Evolutionary conservation across 2,113 vertebrate genomes (phyloP).

Genomic region (Sula dactylatra): DNA sequence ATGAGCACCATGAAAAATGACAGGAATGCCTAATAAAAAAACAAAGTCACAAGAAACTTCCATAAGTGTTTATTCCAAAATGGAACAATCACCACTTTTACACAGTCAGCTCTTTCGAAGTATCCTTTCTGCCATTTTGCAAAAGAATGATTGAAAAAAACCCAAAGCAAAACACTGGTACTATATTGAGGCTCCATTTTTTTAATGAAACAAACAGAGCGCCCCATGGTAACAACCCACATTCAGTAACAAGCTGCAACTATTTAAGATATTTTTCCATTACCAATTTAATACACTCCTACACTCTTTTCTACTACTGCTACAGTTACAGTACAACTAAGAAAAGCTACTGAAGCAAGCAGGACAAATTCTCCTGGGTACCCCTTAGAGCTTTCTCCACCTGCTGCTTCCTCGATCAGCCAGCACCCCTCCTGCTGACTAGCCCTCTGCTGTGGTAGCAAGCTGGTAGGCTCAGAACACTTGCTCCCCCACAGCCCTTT

Average conservation of each 20-base stretch:
- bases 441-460: background rate
- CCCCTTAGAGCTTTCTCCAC: background rate
- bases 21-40: background rate
- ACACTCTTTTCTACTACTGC: background rate
- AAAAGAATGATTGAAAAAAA: background rate
- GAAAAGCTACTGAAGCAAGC: background rate
- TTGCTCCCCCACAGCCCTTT: background rate
- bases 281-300: slow-evolving; percentile 23
- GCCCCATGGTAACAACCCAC: slow-evolving; percentile 29
- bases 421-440: background rate
- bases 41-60: background rate
- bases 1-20: background rate
- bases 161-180: background rate
- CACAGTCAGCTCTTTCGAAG: background rate
- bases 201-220: slow-evolving; percentile 20
- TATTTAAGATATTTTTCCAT: slow-evolving; percentile 51
- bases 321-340: background rate
- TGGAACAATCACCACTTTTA: background rate
- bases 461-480: background rate
- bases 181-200: background rate
- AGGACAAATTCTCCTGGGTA: background rate
- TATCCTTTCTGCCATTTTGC: background rate
- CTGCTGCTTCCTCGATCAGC: background rate
- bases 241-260: slow-evolving; percentile 5
- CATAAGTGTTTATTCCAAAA: background rate